phyloP scores from a whole-genome alignment of 2,113 vertebrate species.

The Pomatorhinus ruficollis region DNA sequence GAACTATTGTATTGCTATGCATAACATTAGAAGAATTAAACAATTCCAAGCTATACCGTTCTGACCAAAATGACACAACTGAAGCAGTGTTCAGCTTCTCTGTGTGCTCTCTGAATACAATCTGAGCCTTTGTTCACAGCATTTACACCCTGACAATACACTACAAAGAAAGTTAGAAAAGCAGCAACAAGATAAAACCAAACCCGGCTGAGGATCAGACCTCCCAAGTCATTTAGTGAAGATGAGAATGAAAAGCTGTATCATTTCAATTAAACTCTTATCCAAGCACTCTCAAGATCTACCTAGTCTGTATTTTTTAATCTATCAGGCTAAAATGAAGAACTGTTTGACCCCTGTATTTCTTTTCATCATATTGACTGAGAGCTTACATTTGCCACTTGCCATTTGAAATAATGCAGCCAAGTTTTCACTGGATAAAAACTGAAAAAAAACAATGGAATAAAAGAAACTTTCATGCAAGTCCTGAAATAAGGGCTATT shows the following conservation, averaged over 20 bases:
- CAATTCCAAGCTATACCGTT: background rate
- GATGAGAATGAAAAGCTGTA: background rate
- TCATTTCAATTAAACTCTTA: background rate
- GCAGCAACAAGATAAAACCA: constrained; percentile 2
- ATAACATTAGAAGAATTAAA: constrained; percentile 5
- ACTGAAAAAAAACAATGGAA: background rate
- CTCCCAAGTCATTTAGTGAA: background rate
- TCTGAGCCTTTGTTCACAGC: background rate
- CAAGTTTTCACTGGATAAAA: background rate
- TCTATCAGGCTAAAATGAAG: background rate
- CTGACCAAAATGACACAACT: background rate
- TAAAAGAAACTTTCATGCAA: background rate
- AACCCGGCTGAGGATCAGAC: background rate
- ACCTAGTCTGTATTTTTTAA: background rate
- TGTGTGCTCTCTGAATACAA: background rate
- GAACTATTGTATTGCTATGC: background rate
- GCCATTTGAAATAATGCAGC: background rate
- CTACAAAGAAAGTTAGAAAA: background rate
- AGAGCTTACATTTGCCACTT: background rate
- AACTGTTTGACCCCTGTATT: background rate
- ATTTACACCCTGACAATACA: background rate
- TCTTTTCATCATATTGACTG: background rate
- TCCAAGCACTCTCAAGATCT: background rate
- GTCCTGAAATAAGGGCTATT: background rate
- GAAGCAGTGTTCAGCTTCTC: background rate